phyloP scores from a whole-genome alignment of 1,140 invertebrate genomes.

The Polypedilum vanderplanki region DNA sequence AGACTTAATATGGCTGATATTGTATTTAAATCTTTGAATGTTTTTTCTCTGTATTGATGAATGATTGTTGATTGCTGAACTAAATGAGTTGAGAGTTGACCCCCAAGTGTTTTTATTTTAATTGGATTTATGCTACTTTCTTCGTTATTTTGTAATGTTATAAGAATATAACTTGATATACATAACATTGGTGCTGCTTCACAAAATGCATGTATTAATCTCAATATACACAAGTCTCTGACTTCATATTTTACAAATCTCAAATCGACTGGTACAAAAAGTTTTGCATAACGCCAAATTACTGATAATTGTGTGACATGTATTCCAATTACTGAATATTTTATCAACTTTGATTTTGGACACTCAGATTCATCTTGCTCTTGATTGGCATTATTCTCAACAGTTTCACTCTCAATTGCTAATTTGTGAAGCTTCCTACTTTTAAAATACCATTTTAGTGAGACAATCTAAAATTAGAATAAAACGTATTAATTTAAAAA shows the following conservation, averaged over 20 bases:
- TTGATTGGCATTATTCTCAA: slow-evolving; percentile 20
- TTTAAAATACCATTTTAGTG: slow-evolving; percentile 49
- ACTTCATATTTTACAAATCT: slow-evolving; percentile 77
- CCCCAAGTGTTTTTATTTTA: slow-evolving; percentile 30
- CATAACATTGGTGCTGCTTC: slow-evolving; percentile 81
- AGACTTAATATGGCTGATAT: slow-evolving; percentile 75
- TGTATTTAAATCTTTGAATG: slow-evolving; percentile 67
- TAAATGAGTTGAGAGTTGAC: slow-evolving; percentile 16
- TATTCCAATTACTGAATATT: slow-evolving; percentile 54
- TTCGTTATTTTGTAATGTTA: slow-evolving; percentile 41
- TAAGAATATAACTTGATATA: slow-evolving; percentile 70
- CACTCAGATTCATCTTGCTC: not conserved
- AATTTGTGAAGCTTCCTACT: slow-evolving; percentile 24
- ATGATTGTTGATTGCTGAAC: slow-evolving; percentile 29
- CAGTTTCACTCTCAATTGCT: not conserved
- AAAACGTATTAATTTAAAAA: slow-evolving; percentile 22
- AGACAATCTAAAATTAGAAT: slow-evolving; percentile 43
- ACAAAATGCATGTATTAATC: slow-evolving; percentile 79
- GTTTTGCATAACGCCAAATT: slow-evolving; percentile 80
- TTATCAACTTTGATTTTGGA: slow-evolving; percentile 31
- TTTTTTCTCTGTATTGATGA: slow-evolving; percentile 35
- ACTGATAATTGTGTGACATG: slow-evolving; percentile 76
- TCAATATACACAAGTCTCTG: slow-evolving; percentile 60
- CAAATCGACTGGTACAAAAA: slow-evolving; percentile 80
- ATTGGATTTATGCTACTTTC: slow-evolving; percentile 3